These are phyloP conservation scores for Mylabris sibirica DNA, from an alignment of 2,888 invertebrate genomes.

Conservation along the genomic window DNA sequence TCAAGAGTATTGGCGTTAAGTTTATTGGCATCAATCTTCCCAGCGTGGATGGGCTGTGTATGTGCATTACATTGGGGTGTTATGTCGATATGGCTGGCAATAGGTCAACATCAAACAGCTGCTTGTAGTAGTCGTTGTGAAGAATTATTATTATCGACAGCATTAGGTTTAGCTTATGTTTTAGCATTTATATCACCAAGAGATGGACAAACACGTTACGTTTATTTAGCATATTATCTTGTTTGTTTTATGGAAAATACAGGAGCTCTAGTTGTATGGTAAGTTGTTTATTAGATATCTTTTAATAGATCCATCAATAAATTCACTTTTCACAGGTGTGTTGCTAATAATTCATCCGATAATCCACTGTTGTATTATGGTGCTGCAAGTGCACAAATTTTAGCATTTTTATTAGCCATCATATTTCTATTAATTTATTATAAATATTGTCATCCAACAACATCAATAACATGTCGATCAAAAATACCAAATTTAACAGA, in stretches of 20 bases:
- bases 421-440: conserved; percentile 61
- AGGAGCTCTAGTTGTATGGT: conserved; percentile 62
- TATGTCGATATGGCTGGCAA: conserved; percentile 66
- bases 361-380: conserved; percentile 60
- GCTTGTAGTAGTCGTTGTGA: conserved; percentile 61
- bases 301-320: background rate
- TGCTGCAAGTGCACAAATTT: conserved; percentile 58
- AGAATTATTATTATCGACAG: conserved; percentile 62
- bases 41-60: conserved; percentile 62
- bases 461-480: conserved; percentile 41
- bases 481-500: conserved; percentile 50
- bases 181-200: conserved; percentile 68
- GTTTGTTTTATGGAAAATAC: conserved; percentile 64
- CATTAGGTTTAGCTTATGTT: conserved; percentile 68
- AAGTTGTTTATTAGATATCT: conserved; percentile 42
- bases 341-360: conserved; percentile 57
- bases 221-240: conserved; percentile 62
- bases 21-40: conserved; percentile 65
- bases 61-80: conserved; percentile 65
- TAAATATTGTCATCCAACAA: conserved; percentile 60
- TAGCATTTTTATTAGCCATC: conserved; percentile 58
- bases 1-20: conserved; percentile 67
- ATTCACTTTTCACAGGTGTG: conserved; percentile 55
- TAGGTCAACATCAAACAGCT: conserved; percentile 61
- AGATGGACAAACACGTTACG: conserved; percentile 67